Base-by-base conservation (phyloP, 2,113 vertebrate species). In the Chloroceryle aenea region DNA sequence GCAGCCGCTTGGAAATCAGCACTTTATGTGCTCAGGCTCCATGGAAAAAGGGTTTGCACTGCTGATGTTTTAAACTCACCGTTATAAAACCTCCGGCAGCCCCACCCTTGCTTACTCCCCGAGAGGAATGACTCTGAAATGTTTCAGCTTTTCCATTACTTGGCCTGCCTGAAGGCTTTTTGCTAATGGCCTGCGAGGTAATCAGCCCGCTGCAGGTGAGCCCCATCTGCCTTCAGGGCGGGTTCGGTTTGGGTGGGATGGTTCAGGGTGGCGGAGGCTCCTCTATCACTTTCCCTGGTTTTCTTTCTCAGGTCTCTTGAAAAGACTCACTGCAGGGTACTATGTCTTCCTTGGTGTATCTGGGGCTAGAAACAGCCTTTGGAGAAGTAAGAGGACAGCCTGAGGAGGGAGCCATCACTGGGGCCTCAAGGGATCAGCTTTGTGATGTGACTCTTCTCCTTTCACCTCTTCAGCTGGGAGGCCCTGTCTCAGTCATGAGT, bases 131-230 rank as follows among this genome's bases (percentile, higher is more conserved):
- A 94, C 75, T 95, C 47, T 6, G 27, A 93, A 94, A 45, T 6
- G 55, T 64, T 87, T 96, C 88, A 89, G 59, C 90, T 96, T 91
- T 97, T 97, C 93, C 88, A 88, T 89, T 92, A 74, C 92, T 61
- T 80, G 20, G 3, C 42, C 80, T 77, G 85, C 42, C 69, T 48
- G 48, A 61, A 72, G 83, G 34, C 9, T 3, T 29, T 38, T 61
- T 45, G 50, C 64, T 96, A 81, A 89, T 42, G 72, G 50, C 61
- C 68, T 64, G 69, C 0, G 40, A 64, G 40, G 47, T 90, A 85
- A 94, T 96, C 45, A 89, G 64, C 59, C 29, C 2, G 4, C 38
- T 38, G 56, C 91, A 97, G 92, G 91, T 85, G 85, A 95, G 87
- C 23, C 77, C 66, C 81, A 91, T 91, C 87, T 93, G 93, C 80